Conservation (phyloP, 2,888 invertebrate genomes). For the Liopterus haemorrhoidalis region DNA sequence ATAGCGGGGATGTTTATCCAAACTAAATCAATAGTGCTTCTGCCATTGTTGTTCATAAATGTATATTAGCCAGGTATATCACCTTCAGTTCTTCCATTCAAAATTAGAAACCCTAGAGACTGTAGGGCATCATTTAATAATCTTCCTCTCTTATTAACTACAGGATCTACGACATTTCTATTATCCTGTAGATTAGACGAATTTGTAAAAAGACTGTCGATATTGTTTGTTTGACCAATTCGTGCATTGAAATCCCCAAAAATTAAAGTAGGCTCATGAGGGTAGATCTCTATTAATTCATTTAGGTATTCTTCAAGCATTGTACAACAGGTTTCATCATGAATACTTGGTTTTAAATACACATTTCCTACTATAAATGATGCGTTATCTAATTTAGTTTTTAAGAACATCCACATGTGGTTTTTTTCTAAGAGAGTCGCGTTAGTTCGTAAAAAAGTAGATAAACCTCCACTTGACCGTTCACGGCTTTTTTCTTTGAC, state of each 20-base stretch:
- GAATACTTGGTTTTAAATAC: not conserved
- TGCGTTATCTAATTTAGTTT: not conserved
- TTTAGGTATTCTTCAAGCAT: not conserved
- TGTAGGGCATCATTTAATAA: not conserved
- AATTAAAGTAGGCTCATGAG: not conserved
- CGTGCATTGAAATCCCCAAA: not conserved
- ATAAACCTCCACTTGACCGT: not conserved
- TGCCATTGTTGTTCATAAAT: not conserved
- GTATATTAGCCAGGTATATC: slow-evolving; percentile 4
- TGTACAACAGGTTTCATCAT: not conserved
- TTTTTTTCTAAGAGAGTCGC: not conserved
- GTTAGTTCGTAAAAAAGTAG: not conserved
- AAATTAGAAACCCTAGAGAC: not conserved
- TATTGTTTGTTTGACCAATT: not conserved
- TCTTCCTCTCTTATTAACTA: not conserved
- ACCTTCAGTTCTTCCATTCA: slow-evolving; percentile 4
- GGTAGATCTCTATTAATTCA: not conserved
- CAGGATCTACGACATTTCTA: not conserved
- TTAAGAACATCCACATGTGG: slow-evolving; percentile 3
- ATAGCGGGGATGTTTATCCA: not conserved
- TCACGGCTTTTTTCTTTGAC: not conserved
- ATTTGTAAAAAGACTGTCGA: not conserved
- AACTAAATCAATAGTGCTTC: not conserved
- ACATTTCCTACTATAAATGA: not conserved
- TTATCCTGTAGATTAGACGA: not conserved